Evolutionary conservation across 2,888 invertebrate genomes (phyloP), one percentile per base, ranked within the genome.

Genomic region (Chrysopilus asiliformis): DNA sequence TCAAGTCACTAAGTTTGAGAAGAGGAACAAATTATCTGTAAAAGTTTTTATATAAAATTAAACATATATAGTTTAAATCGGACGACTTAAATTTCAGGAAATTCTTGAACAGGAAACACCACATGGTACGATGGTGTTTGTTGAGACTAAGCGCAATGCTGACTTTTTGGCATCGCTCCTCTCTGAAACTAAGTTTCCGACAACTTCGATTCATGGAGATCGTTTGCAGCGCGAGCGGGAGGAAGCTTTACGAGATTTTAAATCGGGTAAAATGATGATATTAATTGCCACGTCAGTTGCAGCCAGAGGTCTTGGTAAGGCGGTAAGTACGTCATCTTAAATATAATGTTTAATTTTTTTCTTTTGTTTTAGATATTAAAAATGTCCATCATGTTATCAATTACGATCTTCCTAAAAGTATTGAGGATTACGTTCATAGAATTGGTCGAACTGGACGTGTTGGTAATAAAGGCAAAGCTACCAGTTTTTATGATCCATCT

Each of bases 151-250:
- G 53, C 73, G 84, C 27, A 82, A 76, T 39, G 90, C 93, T 0
- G 95, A 97, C 59, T 93, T 87, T 55, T 65, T 90, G 15, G 94
- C 91, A 0, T 75, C 82, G 0, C 73, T 76, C 49, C 60, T 95
- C 19, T 84, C 82, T 0, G 84, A 87, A 56, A 70, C 71, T n/a
- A 74, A 78, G 38, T 72, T 78, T 39, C 82, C 91, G 6, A 94
- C 94, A 1, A 93, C 95, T 4, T 94, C 94, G 25, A 99, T 99
- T 53, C 98, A 99, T 64, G 98, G 98, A 22, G 97, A 98, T 65
- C 77, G 97, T 31, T 76, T 83, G 51, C 98, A 99, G 60, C 72
- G 83, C 33, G 97, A 99, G 59, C 74, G 98, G 34, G 98, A 99
- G 64, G 85, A 89, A 50, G 95, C 98, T 8, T 68, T 99, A 38